A percentile compares a stretch with the other conserved stretches of the same genome.
Conservation (phyloP, 1,140 invertebrate genomes). For the Zaprionus gabonicus region DNA sequence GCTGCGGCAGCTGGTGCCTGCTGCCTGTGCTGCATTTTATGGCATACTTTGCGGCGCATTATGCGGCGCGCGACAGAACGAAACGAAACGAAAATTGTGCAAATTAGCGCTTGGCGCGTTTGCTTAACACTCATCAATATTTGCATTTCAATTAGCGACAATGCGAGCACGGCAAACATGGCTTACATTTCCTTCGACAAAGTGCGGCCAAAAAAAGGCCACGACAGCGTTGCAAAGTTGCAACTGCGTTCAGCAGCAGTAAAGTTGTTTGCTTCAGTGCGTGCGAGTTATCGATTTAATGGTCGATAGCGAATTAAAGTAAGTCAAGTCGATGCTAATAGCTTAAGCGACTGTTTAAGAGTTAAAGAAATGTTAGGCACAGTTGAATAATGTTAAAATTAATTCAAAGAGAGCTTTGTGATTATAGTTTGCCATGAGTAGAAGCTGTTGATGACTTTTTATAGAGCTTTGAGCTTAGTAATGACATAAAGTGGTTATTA, state of each 20-base stretch:
- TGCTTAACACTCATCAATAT: constrained; percentile 80
- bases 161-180: constrained; percentile 60
- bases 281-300: neutral
- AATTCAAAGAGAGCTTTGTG: too few species aligned
- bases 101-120: constrained; percentile 73
- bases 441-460: too few species aligned
- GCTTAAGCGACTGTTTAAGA: neutral
- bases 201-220: constrained; percentile 21
- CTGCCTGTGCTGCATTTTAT: constrained; percentile 41
- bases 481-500: too few species aligned
- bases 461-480: too few species aligned
- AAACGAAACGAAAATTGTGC: constrained; percentile 60
- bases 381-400: too few species aligned
- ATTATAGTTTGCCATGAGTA: too few species aligned
- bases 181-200: constrained; percentile 53
- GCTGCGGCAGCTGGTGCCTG: constrained; percentile 13
- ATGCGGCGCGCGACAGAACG: constrained; percentile 73
- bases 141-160: constrained; percentile 79
- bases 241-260: neutral
- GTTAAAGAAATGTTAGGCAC: neutral
- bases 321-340: neutral
- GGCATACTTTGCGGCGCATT: constrained; percentile 79
- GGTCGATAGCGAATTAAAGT: neutral
- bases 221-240: neutral
- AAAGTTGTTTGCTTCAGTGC: neutral